Conservation (phyloP, 2,797 vertebrate species). For the Melanotaenia parkinsoni region DNA sequence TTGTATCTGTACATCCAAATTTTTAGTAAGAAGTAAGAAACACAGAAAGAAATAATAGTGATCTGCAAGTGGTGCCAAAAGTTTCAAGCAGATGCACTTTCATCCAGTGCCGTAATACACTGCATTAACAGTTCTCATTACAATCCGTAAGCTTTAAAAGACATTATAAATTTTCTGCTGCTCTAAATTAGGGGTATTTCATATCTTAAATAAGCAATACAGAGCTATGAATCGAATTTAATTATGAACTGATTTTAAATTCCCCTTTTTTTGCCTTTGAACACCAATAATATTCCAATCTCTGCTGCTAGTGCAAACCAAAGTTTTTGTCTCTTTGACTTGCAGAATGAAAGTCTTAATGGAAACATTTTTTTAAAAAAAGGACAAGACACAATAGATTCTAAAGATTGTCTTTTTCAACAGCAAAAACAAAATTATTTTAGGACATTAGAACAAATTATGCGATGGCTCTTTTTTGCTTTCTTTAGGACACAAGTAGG, state of each 20-base stretch:
- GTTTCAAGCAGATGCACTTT: too few relatives aligned
- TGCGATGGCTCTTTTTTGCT: slow-evolving; percentile 10
- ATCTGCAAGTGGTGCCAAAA: too few relatives aligned
- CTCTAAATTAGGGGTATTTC: background rate
- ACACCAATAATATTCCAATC: background rate
- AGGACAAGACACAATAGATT: background rate
- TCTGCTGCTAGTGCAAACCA: background rate
- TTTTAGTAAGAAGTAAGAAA: background rate
- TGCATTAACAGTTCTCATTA: too few relatives aligned
- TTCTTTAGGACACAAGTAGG: slow-evolving; percentile 5
- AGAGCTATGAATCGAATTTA: slow-evolving; percentile 6
- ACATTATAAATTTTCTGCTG: too few relatives aligned
- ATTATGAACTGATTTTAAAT: slow-evolving; percentile 18
- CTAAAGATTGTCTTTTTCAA: slow-evolving; percentile 25
- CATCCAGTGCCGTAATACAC: too few relatives aligned
- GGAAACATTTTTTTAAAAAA: background rate
- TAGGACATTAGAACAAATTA: slow-evolving; percentile 7
- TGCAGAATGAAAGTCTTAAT: slow-evolving; percentile 20
- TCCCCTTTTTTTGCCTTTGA: slow-evolving; percentile 1
- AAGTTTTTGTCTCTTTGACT: slow-evolving; percentile 19
- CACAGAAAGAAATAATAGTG: too few relatives aligned
- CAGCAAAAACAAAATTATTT: slow-evolving; percentile 6
- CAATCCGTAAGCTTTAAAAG: too few relatives aligned
- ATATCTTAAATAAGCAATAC: background rate
- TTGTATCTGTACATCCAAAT: background rate